Conservation (phyloP, 2,888 invertebrate species). For the Ophonus ardosiacus region DNA sequence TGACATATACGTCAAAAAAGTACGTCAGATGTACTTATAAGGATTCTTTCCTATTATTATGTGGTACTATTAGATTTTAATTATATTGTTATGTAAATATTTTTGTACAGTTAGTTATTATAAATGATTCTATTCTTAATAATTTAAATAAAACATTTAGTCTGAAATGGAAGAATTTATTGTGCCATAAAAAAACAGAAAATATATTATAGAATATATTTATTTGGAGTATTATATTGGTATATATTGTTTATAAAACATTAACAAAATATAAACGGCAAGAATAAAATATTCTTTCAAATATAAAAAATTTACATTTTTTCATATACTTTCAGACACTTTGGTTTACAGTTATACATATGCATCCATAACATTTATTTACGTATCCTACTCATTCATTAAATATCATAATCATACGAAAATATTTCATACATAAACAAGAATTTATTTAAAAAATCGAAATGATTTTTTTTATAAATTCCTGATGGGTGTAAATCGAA, state of each 20-base stretch:
- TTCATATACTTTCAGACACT: neutral
- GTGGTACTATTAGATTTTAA: slow-evolving; percentile 41
- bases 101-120: slow-evolving; percentile 37
- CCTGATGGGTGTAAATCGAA: no score
- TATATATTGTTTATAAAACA: slow-evolving; percentile 32
- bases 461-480: no score
- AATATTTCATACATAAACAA: slow-evolving; percentile 1
- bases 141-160: slow-evolving; percentile 23
- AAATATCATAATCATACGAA: neutral
- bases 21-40: slow-evolving; percentile 40
- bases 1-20: slow-evolving; percentile 1
- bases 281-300: slow-evolving; percentile 50
- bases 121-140: slow-evolving; percentile 24
- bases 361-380: neutral
- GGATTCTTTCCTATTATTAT: slow-evolving; percentile 40
- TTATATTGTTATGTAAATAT: slow-evolving; percentile 53
- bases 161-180: slow-evolving; percentile 5
- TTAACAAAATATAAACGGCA: slow-evolving; percentile 51
- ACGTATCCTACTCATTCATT: no score
- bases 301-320: slow-evolving; percentile 30
- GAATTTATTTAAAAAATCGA: neutral
- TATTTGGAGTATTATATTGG: slow-evolving; percentile 15
- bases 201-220: slow-evolving; percentile 32
- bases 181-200: slow-evolving; percentile 25
- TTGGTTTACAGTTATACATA: slow-evolving; percentile 20